Evolutionary conservation across 2,113 vertebrate genomes (phyloP), one percentile per base, ranked within the genome.

Genomic region (Eonycteris spelaea): DNA sequence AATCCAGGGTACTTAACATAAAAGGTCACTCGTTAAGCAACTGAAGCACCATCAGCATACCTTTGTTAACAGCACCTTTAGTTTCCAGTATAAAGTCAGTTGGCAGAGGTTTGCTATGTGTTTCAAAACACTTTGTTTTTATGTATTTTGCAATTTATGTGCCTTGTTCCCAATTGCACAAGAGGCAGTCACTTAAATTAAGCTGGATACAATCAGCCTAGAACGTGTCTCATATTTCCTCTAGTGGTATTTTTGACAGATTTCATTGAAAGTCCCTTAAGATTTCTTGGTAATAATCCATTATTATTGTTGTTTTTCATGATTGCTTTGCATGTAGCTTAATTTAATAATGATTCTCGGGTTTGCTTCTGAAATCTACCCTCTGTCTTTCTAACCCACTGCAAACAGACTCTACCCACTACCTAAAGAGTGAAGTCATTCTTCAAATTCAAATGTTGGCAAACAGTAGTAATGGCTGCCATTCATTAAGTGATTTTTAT

Each of bases 191-290:
- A 24, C 26, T 70, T 63, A 85, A 93, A 94, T 26, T 21, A 91
- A 97, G 45, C 45, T 86, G 71, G 10, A 68, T 57, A 59, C 14
- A 33, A 38, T 22, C 14, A 80, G 15, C 73, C 61, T 43, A 82
- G 11, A 96, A 16, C 85, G 73, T 35, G 3, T 73, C 51, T 93
- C 43, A 6, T 59, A 87, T 78, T 95, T 94, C 65, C n/a, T 96
- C 96, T 89, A 40, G 16, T n/a, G 70, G 90, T 68, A 18, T 95
- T 92, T 97, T 88, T 77, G 48, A 22, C 57, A 95, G 35, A 33
- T 90, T 93, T 98, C 0, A 65, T 1, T 86, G 75, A 75, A 65
- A 97, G 45, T 87, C 45, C 61, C 43, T 80, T 95, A 65, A 97
- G 78, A 87, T 71, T 65, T 19, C 95, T n/a, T 57, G 33, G n/a